Evolutionary conservation across 2,797 vertebrate genomes (phyloP), one percentile per base, ranked within the genome.

Genomic region (Ateles fusciceps): DNA sequence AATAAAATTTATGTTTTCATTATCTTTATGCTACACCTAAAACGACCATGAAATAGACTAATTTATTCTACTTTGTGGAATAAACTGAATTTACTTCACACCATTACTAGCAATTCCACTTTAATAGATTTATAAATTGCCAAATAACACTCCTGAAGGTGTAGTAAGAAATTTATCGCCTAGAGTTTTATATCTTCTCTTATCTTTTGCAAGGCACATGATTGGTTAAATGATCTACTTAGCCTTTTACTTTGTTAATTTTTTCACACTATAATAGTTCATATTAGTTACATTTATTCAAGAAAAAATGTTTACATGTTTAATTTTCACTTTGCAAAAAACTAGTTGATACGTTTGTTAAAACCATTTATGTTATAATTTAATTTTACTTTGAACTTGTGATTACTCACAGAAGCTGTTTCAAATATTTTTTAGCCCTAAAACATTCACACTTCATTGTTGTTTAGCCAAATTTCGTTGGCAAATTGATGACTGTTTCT

Each of bases 1-100:
- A 95, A 84, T 89, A 97, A 96, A 97, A 97, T 95, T 97, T 97
- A 96, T 97, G 96, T 96, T 97, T 98, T 96, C 87, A 96, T 97
- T 97, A 96, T 94, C 85, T 97, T 97, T 97, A 97, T 96, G 52
- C 78, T 83, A 72, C 55, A 89, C 52, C 68, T 94, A 95, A 96
- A 97, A 97, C 95, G 78, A 87, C 93, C 93, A 92, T 97, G 95
- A 94, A 97, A 97, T 97, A 97, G 97, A 95, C 24, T 94, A 97
- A 97, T 96, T 97, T 86, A 97, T 95, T 97, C 78, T 95, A 89
- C 52, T 96, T 97, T 86, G 84, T 91, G 80, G 76, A 93, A 97
- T 89, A 92, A 96, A 95, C 59, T 92, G 78, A 96, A 95, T 97
- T 96, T 97, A 96, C 96, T 98, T 97, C 95, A 93, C 50, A 87